Conservation (phyloP, 2,888 invertebrate genomes). For the Meteorus colon region DNA sequence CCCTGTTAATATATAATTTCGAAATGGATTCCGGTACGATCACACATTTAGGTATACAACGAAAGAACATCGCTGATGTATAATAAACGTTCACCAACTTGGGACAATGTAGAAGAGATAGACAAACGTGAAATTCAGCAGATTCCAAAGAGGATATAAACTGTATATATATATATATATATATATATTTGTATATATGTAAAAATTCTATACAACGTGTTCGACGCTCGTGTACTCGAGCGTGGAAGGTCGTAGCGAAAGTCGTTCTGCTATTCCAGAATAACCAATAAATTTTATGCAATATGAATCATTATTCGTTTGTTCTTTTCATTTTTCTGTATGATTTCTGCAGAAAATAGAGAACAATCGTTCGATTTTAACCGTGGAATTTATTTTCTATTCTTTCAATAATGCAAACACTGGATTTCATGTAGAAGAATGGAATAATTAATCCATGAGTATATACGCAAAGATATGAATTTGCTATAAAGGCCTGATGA, state of each 20-base stretch:
- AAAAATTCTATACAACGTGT: background rate
- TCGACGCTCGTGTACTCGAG: conserved; percentile 36
- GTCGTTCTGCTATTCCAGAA: conserved; percentile 42
- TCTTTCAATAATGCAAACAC: no score
- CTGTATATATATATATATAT: background rate
- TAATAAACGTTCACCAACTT: conserved; percentile 6
- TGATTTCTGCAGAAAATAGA: no score
- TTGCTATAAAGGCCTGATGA: no score
- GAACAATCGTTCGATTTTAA: no score
- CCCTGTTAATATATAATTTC: conserved; percentile 29
- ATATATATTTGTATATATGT: no score
- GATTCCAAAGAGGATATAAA: conserved; percentile 25
- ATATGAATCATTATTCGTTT: conserved; percentile 29
- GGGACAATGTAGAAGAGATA: conserved; percentile 26
- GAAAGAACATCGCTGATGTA: no score
- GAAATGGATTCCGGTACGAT: conserved; percentile 14
- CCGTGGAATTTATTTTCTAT: no score
- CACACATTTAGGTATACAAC: background rate
- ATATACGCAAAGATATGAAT: no score
- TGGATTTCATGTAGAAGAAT: no score
- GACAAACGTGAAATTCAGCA: conserved; percentile 39
- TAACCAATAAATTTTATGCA: conserved; percentile 34
- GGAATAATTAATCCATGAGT: no score
- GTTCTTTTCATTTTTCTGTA: background rate
- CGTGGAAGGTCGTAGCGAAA: conserved; percentile 52